A percentile compares a stretch with the other conserved stretches of the same genome.
These are phyloP conservation scores for Sesamia nonagrioides DNA, from an alignment of 1,140 invertebrate species.

Conservation along the genomic window DNA sequence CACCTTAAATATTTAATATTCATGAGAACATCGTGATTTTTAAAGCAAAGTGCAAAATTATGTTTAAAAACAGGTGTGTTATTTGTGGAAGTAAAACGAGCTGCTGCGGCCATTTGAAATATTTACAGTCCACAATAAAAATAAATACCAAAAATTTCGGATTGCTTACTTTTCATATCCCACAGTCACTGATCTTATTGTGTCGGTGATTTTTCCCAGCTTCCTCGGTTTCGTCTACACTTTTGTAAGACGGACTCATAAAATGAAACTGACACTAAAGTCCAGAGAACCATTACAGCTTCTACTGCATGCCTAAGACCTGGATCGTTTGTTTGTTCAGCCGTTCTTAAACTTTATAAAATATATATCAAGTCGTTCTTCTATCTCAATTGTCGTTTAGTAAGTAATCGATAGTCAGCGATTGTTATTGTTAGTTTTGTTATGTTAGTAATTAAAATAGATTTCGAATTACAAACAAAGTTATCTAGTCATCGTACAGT, in stretches of 20 bases:
- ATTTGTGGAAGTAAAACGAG: conserved; percentile 23
- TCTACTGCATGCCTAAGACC: conserved; percentile 3
- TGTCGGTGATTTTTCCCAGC: conserved; percentile 17
- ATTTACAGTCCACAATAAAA: conserved; percentile 34
- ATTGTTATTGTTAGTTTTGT: conserved; percentile 6
- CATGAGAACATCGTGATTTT: conserved; percentile 17
- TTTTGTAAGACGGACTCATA: conserved; percentile 21
- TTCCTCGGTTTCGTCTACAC: neutral
- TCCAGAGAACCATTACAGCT: conserved; percentile 13
- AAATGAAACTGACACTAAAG: conserved; percentile 23
- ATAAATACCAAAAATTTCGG: conserved; percentile 13
- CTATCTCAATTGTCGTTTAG: neutral
- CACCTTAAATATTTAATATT: conserved; percentile 16
- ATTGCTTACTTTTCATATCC: conserved; percentile 35
- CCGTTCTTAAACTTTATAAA: neutral
- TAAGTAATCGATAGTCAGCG: conserved; percentile 11
- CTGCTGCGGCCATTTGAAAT: conserved; percentile 4
- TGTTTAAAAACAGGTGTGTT: conserved; percentile 29
- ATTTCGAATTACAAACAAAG: too few relatives aligned
- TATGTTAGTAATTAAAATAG: too few relatives aligned
- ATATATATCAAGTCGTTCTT: neutral
- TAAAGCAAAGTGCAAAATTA: conserved; percentile 33
- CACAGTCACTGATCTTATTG: conserved; percentile 23
- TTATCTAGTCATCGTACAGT: too few relatives aligned
- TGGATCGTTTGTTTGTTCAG: neutral